phyloP scores from a whole-genome alignment of 2,888 invertebrate genomes.

The Nomada ferruginata region DNA sequence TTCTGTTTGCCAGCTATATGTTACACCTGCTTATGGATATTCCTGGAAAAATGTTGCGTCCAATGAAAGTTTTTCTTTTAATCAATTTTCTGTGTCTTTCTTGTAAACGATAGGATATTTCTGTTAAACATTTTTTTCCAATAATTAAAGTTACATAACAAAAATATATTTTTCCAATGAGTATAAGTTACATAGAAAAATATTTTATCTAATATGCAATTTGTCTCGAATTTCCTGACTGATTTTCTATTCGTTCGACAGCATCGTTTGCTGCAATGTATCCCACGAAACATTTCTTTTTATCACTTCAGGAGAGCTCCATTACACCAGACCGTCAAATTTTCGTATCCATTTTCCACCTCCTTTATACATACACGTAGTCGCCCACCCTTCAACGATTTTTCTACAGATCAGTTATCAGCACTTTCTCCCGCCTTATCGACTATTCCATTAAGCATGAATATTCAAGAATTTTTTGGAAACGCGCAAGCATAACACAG shows the following conservation, averaged over 20 bases:
- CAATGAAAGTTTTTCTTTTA: no score
- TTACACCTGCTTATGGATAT: no score
- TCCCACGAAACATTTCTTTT: conserved; percentile 15
- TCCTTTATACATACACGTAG: neutral
- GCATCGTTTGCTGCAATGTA: conserved; percentile 5
- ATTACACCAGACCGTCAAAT: conserved; percentile 15
- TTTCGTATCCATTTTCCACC: conserved; percentile 15
- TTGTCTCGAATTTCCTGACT: no score
- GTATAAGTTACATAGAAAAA: no score
- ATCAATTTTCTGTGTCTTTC: no score
- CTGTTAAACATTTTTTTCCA: no score
- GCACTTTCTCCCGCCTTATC: conserved; percentile 3
- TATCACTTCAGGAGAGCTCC: conserved; percentile 10
- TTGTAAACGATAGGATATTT: no score
- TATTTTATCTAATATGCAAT: no score
- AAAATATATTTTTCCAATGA: no score
- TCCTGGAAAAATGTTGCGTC: no score
- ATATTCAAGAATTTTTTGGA: neutral
- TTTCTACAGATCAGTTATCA: neutral
- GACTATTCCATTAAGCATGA: neutral
- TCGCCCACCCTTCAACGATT: conserved; percentile 1
- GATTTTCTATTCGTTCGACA: neutral
- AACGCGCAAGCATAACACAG: no score
- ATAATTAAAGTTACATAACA: no score
- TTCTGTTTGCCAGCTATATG: neutral